Conservation (phyloP, 2,888 invertebrate genomes). For the Altica lythri region DNA sequence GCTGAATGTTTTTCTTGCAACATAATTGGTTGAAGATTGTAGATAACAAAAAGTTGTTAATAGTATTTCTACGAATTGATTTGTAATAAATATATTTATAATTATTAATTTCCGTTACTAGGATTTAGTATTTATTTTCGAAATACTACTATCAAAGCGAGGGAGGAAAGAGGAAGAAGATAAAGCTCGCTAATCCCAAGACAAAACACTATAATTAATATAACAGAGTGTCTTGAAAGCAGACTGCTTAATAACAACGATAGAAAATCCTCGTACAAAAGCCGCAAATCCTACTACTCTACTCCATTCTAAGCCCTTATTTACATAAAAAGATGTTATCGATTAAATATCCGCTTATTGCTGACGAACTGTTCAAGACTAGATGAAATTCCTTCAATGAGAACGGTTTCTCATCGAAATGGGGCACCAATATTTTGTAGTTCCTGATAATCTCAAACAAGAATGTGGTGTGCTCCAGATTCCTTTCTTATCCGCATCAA, state of each 20-base stretch:
- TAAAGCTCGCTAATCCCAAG: slow-evolving; percentile 28
- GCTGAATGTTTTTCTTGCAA: too few relatives aligned
- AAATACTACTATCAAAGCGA: too few relatives aligned
- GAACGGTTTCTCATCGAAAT: slow-evolving; percentile 3
- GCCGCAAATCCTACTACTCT: slow-evolving; percentile 38
- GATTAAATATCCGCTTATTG: slow-evolving; percentile 30
- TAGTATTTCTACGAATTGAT: too few relatives aligned
- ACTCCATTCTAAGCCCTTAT: slow-evolving; percentile 35
- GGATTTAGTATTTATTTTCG: too few relatives aligned
- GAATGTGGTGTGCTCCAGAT: too few relatives aligned
- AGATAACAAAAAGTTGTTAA: too few relatives aligned
- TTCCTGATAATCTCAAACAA: too few relatives aligned
- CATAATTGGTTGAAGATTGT: too few relatives aligned
- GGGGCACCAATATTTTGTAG: not conserved
- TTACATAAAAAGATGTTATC: slow-evolving; percentile 38
- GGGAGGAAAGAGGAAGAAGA: slow-evolving; percentile 6
- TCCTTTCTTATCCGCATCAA: too few relatives aligned
- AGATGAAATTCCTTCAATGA: slow-evolving; percentile 12
- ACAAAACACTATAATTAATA: slow-evolving; percentile 39
- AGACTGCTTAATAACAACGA: slow-evolving; percentile 37
- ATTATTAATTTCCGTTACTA: too few relatives aligned
- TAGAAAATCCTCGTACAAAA: slow-evolving; percentile 35
- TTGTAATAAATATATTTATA: too few relatives aligned
- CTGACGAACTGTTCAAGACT: slow-evolving; percentile 16
- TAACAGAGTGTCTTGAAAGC: slow-evolving; percentile 32